Evolutionary conservation across 1,140 invertebrate genomes (phyloP).

Genomic region (Lutraria rhynchaena): DNA sequence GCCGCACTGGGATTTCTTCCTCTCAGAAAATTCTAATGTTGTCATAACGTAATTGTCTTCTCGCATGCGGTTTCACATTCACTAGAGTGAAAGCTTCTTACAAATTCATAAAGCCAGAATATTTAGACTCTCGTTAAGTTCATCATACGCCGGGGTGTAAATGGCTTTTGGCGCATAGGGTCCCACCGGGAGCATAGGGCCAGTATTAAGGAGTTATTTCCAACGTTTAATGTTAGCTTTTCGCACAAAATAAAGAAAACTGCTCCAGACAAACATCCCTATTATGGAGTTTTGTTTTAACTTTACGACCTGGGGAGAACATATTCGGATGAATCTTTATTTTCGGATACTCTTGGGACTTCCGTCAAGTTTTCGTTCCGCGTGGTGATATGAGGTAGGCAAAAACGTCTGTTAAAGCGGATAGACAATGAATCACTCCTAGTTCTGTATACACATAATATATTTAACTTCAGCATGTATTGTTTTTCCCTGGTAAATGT

Average conservation of each 20-base stretch:
- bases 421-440: too few species aligned
- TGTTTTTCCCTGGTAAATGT: too few species aligned
- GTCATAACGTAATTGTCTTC: conserved; percentile 53
- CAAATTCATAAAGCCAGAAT: conserved; percentile 53
- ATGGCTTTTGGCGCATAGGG: conserved; percentile 53
- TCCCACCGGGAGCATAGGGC: neutral
- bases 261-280: conserved; percentile 35
- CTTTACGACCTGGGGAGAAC: conserved; percentile 34
- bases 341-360: conserved; percentile 23
- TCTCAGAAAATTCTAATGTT: conserved; percentile 53
- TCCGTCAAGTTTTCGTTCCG: too few species aligned
- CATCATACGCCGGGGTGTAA: conserved; percentile 52
- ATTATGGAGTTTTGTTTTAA: conserved; percentile 39
- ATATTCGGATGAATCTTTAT: conserved; percentile 5
- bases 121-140: conserved; percentile 50
- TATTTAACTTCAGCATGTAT: too few species aligned
- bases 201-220: conserved; percentile 55
- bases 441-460: too few species aligned
- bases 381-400: too few species aligned
- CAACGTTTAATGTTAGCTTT: conserved; percentile 61
- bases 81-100: conserved; percentile 49
- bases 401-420: too few species aligned
- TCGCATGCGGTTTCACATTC: conserved; percentile 58
- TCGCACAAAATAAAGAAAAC: conserved; percentile 61
- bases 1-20: conserved; percentile 23